Conservation (phyloP, 1,140 invertebrate genomes). For the Epicauta chinensis region DNA sequence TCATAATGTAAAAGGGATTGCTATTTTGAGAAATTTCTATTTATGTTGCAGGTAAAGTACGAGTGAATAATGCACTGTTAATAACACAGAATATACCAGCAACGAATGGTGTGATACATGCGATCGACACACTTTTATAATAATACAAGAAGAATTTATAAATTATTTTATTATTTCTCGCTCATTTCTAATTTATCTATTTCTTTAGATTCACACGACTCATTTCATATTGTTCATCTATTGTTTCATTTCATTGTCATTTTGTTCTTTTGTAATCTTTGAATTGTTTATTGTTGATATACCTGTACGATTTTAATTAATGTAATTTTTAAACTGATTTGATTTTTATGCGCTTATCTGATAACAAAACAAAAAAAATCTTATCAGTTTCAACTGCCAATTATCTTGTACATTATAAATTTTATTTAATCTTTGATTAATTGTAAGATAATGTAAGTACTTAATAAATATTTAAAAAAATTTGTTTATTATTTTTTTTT, state of each 20-base stretch:
- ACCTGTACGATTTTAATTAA: too few relatives aligned
- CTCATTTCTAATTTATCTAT: too few relatives aligned
- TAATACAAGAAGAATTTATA: not conserved
- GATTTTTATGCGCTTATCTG: too few relatives aligned
- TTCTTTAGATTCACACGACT: not conserved
- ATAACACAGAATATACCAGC: conserved; percentile 75
- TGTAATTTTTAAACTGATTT: too few relatives aligned
- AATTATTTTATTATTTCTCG: conserved; percentile 10
- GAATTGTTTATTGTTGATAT: too few relatives aligned
- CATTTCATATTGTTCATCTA: conserved; percentile 8
- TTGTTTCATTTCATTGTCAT: conserved; percentile 6
- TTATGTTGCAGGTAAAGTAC: conserved; percentile 62
- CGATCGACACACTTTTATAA: conserved; percentile 68
- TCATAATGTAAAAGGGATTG: not conserved
- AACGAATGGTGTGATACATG: conserved; percentile 84
- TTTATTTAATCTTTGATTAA: too few relatives aligned
- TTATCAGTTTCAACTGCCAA: too few relatives aligned
- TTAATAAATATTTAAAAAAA: too few relatives aligned
- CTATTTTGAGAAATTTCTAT: conserved; percentile 12
- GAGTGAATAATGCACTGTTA: conserved; percentile 70
- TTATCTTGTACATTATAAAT: too few relatives aligned
- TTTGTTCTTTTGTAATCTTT: conserved; percentile 5
- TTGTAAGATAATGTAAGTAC: too few relatives aligned
- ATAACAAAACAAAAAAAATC: too few relatives aligned
- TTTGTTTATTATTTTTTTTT: too few relatives aligned